Percentiles rank a stretch among this genome's conserved stretches.
Conservation (phyloP, 2,888 invertebrate species). For the Conops quadrifasciatus region DNA sequence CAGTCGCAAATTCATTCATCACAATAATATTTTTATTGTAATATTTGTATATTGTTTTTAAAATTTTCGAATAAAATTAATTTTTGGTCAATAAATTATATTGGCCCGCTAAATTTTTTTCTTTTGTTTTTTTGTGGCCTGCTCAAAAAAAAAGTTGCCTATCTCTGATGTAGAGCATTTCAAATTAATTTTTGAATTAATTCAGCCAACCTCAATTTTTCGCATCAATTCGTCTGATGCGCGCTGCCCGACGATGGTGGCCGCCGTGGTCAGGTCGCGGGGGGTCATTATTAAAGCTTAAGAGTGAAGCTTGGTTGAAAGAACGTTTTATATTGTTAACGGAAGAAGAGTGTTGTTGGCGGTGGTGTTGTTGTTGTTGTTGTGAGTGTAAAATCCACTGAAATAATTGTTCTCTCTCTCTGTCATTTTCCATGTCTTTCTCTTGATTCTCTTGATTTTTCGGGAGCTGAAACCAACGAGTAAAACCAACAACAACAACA, state of each 20-base stretch:
- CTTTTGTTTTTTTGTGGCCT: too few species aligned
- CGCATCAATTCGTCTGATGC: neutral
- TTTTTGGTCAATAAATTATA: too few species aligned
- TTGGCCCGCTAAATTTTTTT: too few species aligned
- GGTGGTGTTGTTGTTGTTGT: neutral
- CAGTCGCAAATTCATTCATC: too few species aligned
- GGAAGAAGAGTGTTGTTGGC: slow-evolving; percentile 1
- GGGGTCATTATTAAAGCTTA: slow-evolving; percentile 29
- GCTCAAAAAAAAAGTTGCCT: too few species aligned
- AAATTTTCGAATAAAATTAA: too few species aligned
- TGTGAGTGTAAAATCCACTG: neutral
- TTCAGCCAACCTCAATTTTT: slow-evolving; percentile 1
- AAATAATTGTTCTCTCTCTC: slow-evolving; percentile 11
- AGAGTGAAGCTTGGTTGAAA: neutral
- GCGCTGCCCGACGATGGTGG: neutral
- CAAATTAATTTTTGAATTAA: neutral
- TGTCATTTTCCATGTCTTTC: neutral
- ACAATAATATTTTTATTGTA: too few species aligned
- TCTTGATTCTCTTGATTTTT: neutral
- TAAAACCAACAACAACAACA: neutral
- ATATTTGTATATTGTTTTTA: too few species aligned
- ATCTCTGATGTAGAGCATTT: neutral
- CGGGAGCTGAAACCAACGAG: too few species aligned
- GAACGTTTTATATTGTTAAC: neutral
- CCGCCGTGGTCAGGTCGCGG: slow-evolving; percentile 24